Conservation (phyloP, 2,113 vertebrate genomes). For the Hyla sarda region DNA sequence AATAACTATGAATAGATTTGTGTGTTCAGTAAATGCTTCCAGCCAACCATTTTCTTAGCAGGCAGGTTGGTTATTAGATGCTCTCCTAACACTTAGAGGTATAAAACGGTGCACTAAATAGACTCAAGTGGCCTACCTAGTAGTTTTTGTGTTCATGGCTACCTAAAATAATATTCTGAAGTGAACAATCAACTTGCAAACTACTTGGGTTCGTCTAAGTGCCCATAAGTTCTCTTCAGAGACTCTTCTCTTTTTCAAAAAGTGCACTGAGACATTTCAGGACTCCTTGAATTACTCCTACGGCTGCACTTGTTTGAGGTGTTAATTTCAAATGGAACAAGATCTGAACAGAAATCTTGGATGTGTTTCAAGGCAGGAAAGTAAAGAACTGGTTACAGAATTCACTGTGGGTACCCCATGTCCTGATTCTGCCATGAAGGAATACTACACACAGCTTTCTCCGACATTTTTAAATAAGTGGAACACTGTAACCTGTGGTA, state of each 20-base stretch:
- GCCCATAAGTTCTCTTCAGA: slow-evolving; percentile 56
- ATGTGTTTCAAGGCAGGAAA: slow-evolving; percentile 56
- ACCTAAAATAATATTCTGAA: slow-evolving; percentile 57
- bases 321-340: slow-evolving; percentile 61
- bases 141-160: slow-evolving; percentile 52
- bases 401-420: slow-evolving; percentile 51
- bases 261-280: slow-evolving; percentile 57
- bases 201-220: slow-evolving; percentile 50
- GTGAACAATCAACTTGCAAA: slow-evolving; percentile 56
- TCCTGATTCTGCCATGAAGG: slow-evolving; percentile 45
- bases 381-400: slow-evolving; percentile 55
- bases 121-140: slow-evolving; percentile 41
- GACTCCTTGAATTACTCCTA: slow-evolving; percentile 59
- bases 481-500: background rate
- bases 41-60: background rate
- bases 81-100: slow-evolving; percentile 42
- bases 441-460: slow-evolving; percentile 32
- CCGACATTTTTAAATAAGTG: slow-evolving; percentile 26
- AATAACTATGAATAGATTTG: background rate
- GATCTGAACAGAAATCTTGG: slow-evolving; percentile 56
- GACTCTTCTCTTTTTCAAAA: slow-evolving; percentile 58
- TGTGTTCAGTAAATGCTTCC: background rate
- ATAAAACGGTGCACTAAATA: slow-evolving; percentile 28
- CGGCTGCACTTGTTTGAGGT: slow-evolving; percentile 59
- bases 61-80: slow-evolving; percentile 24